Evolutionary conservation across 2,888 invertebrate species (phyloP).

Genomic region (Eupithecia dodoneata): DNA sequence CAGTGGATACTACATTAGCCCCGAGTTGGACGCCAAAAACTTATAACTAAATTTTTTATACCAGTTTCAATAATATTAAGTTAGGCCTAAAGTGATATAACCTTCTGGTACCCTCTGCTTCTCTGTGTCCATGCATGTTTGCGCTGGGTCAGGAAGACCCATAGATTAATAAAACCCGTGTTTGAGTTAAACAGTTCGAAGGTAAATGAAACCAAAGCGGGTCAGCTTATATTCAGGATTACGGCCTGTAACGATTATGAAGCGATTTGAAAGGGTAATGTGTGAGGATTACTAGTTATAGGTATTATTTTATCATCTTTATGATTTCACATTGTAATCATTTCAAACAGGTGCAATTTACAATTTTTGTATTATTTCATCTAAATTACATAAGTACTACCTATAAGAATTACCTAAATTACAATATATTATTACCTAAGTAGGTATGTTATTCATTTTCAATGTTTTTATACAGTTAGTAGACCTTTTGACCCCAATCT

Average conservation of each 20-base stretch:
- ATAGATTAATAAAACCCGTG: slow-evolving; percentile 71
- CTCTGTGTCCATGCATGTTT: slow-evolving; percentile 56
- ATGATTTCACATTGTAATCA: background rate
- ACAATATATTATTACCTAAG: no score
- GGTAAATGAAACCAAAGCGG: slow-evolving; percentile 52
- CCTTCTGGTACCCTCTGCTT: slow-evolving; percentile 23
- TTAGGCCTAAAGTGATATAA: background rate
- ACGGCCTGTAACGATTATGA: slow-evolving; percentile 34
- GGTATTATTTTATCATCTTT: background rate
- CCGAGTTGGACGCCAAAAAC: background rate
- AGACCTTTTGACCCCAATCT: no score
- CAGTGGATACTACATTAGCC: background rate
- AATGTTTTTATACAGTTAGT: background rate
- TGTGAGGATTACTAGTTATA: slow-evolving; percentile 12
- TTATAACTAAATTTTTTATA: background rate
- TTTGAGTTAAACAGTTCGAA: slow-evolving; percentile 64
- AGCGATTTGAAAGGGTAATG: slow-evolving; percentile 25
- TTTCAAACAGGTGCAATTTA: background rate
- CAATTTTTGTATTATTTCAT: background rate
- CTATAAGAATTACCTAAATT: no score
- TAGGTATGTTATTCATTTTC: no score
- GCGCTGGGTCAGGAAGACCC: slow-evolving; percentile 61
- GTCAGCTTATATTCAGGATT: slow-evolving; percentile 48
- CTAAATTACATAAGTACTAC: no score
- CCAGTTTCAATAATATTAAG: background rate